Evolutionary conservation across 1,140 invertebrate genomes (phyloP).

Genomic region (Megalopta genalis): DNA sequence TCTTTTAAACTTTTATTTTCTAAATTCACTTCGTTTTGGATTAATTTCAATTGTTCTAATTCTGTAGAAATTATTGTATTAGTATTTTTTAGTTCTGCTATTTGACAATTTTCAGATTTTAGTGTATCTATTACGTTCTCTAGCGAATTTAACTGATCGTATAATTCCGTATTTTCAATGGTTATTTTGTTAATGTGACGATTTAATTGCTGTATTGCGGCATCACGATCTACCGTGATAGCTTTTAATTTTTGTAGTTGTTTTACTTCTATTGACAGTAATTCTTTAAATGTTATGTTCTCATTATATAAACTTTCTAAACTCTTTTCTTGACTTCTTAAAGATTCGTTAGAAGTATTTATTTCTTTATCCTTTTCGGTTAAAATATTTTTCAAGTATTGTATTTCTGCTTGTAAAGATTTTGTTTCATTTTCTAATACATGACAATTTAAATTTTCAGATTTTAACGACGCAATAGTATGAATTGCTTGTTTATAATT

Average conservation of each 20-base stretch:
- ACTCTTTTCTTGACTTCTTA: constrained; percentile 35
- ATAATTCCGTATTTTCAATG: constrained; percentile 48
- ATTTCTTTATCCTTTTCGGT: constrained; percentile 47
- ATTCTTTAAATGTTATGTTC: constrained; percentile 52
- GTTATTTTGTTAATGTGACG: constrained; percentile 52
- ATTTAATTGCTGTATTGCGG: constrained; percentile 65
- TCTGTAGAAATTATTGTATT: constrained; percentile 53
- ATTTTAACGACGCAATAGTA: constrained; percentile 43
- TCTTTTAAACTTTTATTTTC: constrained; percentile 68
- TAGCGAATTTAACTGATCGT: constrained; percentile 31
- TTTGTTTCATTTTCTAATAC: constrained; percentile 39
- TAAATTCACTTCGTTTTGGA: constrained; percentile 35
- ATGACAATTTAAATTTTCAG: constrained; percentile 39
- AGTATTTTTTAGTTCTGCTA: constrained; percentile 62
- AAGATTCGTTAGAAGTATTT: constrained; percentile 25
- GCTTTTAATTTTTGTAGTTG: constrained; percentile 60
- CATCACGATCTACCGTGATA: constrained; percentile 60
- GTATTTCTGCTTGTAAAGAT: constrained; percentile 36
- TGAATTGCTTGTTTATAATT: constrained; percentile 47
- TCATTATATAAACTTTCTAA: constrained; percentile 31
- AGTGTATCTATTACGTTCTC: constrained; percentile 52
- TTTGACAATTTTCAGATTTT: constrained; percentile 62
- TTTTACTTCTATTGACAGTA: constrained; percentile 42
- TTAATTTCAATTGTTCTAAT: constrained; percentile 57
- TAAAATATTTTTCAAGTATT: constrained; percentile 37